A percentile compares a stretch with the other conserved stretches of the same genome.
phyloP scores from a whole-genome alignment of 2,888 invertebrate species.

The Lycaena phlaeas region DNA sequence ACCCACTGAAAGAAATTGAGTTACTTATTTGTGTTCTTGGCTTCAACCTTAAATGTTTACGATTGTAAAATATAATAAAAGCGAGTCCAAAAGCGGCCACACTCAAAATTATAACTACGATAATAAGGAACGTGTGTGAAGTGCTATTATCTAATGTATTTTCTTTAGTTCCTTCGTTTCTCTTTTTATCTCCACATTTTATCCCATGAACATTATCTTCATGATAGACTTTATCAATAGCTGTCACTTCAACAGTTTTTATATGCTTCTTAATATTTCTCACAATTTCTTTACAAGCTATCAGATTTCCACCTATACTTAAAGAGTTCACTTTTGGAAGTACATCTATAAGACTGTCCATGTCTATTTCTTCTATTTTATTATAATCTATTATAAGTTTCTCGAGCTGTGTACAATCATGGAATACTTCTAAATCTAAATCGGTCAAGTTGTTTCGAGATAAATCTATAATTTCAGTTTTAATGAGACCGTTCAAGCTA shows the following conservation, averaged over 20 bases:
- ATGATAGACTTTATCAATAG: constrained; percentile 50
- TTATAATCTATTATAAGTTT: constrained; percentile 52
- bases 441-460: constrained; percentile 42
- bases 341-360: constrained; percentile 36
- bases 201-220: constrained; percentile 62
- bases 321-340: constrained; percentile 38
- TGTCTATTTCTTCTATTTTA: constrained; percentile 40
- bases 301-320: constrained; percentile 55
- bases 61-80: background rate
- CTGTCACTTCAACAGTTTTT: constrained; percentile 41
- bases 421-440: constrained; percentile 49
- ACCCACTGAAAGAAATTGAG: background rate
- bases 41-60: background rate
- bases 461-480: constrained; percentile 44
- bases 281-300: constrained; percentile 51
- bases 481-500: constrained; percentile 45
- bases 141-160: too few species aligned
- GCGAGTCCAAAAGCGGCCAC: constrained; percentile 20
- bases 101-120: constrained; percentile 27
- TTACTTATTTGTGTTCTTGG: background rate
- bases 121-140: too few species aligned
- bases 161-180: constrained; percentile 15
- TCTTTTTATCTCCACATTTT: constrained; percentile 38
- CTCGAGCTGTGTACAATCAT: constrained; percentile 46
- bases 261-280: constrained; percentile 33